A percentile compares a stretch with the other conserved stretches of the same genome.
Conservation (phyloP, 2,113 vertebrate genomes). For the Equus przewalskii region DNA sequence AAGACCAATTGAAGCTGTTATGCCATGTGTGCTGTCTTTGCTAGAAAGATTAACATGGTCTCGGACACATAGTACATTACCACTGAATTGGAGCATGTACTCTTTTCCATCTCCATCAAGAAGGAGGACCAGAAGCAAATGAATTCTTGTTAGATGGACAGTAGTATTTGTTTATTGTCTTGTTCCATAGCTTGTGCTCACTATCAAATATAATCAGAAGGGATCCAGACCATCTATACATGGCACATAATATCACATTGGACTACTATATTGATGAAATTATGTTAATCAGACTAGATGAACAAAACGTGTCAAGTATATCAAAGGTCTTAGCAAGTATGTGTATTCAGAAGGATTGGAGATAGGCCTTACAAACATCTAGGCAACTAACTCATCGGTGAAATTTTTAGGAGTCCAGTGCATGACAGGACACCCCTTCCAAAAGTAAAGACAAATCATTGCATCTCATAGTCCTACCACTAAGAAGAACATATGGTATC, state of each 20-base stretch:
- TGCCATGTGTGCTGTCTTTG: not conserved
- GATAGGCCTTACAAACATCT: not conserved
- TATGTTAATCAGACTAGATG: not conserved
- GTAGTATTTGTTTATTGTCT: not conserved
- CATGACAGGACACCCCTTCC: not conserved
- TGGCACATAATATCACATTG: not conserved
- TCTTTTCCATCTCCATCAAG: not conserved
- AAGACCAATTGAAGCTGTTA: not conserved
- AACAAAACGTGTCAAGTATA: not conserved
- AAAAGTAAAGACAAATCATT: not conserved
- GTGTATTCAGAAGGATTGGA: not conserved
- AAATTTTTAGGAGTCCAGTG: not conserved
- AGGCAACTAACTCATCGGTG: not conserved
- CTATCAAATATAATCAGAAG: not conserved
- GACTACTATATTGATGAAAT: not conserved
- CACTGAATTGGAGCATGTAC: not conserved
- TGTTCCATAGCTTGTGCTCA: not conserved
- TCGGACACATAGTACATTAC: not conserved
- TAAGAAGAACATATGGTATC: not conserved
- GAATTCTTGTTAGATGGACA: not conserved
- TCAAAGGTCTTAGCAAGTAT: not conserved
- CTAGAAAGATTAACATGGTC: not conserved
- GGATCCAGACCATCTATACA: not conserved
- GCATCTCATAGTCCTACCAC: not conserved
- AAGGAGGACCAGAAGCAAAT: not conserved